Base-by-base conservation (phyloP, 2,888 invertebrate species). In the Watsonalla binaria region DNA sequence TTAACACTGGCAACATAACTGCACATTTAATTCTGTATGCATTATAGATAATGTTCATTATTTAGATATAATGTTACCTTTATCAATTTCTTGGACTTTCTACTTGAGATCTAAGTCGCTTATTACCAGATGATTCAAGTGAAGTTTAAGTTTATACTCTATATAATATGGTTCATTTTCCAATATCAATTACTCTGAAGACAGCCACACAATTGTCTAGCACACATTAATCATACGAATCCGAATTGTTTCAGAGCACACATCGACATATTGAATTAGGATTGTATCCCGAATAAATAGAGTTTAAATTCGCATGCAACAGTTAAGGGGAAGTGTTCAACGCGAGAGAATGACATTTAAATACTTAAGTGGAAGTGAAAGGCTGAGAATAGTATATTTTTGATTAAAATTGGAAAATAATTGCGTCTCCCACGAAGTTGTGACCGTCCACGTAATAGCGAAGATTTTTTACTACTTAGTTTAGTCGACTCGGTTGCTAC, bases 351-450 rank as follows among this genome's bases (percentile, higher is more conserved):
- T 89, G 90, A 90, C 90, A 90, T 90, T 89, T 90, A 90, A 90
- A 90, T 89, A 80, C 78, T 85, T 86, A 86, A 87, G 85, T 86
- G 87, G 90, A 90, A 88, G 90, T 86, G 90, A 90, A 90, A 90
- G 85, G 84, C 79, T 79, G 79, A 79, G 80, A 81, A 82, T 82
- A 82, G 79, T 81, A 84, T 86, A 87, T 89, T 90, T 90, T 89
- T 87, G 88, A 90, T 90, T 90, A 89, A 90, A 90, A 90, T 90
- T 90, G 87, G 84, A 89, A 87, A 84, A 90, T 90, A 90, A 90
- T 90, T 89, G 90, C 83, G 82, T 88, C 89, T 90, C 90, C 88
- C 90, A 89, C 88, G 90, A 81, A 78, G 82, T 42, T 42, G 42
- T 76, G 74, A 68, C 66, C 60, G 75, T 75, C 77, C 75, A 69